phyloP scores from a whole-genome alignment of 2,113 vertebrate genomes.

The Gallinago media region DNA sequence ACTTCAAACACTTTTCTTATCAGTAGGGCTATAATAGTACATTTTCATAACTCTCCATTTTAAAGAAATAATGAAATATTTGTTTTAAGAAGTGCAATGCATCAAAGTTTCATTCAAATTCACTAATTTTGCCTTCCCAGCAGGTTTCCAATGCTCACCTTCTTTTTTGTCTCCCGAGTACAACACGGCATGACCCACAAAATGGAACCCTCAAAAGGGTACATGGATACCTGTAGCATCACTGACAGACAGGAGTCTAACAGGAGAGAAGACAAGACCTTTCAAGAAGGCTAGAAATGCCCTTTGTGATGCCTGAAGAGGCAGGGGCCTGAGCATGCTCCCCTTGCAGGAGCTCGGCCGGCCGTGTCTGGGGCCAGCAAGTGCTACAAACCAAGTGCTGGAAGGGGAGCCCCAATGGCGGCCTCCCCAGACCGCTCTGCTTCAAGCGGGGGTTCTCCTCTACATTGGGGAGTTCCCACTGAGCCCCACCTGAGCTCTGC shows the following conservation, averaged over 20 bases:
- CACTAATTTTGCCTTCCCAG: not conserved
- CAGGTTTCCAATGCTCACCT: not conserved
- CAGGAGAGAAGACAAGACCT: not conserved
- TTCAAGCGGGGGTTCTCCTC: not conserved
- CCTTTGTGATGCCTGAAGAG: not conserved
- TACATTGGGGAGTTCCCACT: too few species aligned
- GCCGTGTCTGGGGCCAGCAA: not conserved
- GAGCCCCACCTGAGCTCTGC: not conserved
- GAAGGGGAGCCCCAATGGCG: not conserved
- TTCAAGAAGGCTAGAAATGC: not conserved
- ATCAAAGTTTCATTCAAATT: not conserved
- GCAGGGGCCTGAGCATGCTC: accelerated
- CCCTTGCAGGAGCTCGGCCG: not conserved
- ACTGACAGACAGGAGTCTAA: not conserved
- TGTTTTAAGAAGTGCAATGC: not conserved
- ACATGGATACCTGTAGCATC: accelerated
- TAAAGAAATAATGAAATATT: not conserved
- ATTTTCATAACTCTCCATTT: not conserved
- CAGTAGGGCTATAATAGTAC: not conserved
- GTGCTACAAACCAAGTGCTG: not conserved
- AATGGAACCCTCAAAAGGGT: not conserved
- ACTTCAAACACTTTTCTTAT: not conserved
- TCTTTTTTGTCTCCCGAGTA: not conserved
- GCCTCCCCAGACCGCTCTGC: not conserved
- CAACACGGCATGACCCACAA: accelerated